Conservation (phyloP, 2,797 vertebrate genomes). For the Sphenodon punctatus region DNA sequence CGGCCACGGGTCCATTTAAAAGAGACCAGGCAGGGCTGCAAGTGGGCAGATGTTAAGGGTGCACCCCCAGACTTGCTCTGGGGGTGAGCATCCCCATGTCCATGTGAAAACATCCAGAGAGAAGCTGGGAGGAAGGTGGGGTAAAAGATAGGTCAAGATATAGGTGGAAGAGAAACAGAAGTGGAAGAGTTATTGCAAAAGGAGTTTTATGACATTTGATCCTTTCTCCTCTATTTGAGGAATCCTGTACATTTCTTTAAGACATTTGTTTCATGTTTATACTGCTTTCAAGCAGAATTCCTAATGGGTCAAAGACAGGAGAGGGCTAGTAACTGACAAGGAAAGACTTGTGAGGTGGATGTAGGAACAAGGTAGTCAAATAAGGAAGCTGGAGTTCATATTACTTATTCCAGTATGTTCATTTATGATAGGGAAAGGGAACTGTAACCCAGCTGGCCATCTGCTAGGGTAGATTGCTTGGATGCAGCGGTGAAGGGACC, state of each 20-base stretch:
- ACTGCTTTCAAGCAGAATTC: neutral
- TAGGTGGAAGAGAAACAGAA: neutral
- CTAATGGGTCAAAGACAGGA: slow-evolving; percentile 25
- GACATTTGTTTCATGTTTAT: slow-evolving; percentile 30
- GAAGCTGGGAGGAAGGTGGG: neutral
- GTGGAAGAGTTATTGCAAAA: neutral
- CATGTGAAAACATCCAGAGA: neutral
- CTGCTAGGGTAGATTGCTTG: slow-evolving; percentile 20
- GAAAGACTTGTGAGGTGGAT: slow-evolving; percentile 27
- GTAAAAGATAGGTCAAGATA: neutral
- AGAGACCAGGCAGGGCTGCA: too few relatives aligned
- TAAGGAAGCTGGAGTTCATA: neutral
- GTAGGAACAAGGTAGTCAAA: slow-evolving; percentile 32
- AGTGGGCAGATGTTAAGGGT: too few relatives aligned
- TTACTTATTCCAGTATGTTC: neutral
- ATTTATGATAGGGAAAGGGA: neutral
- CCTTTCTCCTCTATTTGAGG: neutral
- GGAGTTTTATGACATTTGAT: neutral
- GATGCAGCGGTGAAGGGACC: slow-evolving; percentile 1
- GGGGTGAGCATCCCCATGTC: too few relatives aligned
- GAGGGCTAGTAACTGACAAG: slow-evolving; percentile 10
- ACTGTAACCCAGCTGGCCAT: neutral
- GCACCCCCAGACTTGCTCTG: too few relatives aligned
- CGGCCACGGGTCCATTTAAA: too few relatives aligned
- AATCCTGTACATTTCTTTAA: slow-evolving; percentile 15